Evolutionary conservation across 2,888 invertebrate genomes (phyloP).

Genomic region (Dasypogon diadema): DNA sequence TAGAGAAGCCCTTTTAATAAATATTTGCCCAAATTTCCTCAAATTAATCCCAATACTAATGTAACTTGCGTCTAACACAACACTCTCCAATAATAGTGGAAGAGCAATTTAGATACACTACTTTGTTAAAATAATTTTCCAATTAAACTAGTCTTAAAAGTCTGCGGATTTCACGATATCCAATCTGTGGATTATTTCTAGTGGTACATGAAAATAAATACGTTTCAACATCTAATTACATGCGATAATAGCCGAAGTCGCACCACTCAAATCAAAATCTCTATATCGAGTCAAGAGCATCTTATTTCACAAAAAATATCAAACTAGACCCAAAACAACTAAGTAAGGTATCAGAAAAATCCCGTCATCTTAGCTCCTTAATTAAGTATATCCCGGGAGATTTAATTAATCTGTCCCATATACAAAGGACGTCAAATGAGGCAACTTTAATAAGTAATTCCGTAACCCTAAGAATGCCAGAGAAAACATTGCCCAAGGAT

Average conservation of each 20-base stretch:
- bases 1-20: no score
- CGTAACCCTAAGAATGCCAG: conserved; percentile 16
- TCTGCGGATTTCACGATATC: no score
- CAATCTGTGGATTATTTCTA: conserved; percentile 29
- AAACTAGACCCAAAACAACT: neutral
- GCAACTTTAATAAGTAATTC: conserved; percentile 49
- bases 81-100: no score
- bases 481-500: conserved; percentile 6
- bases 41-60: no score
- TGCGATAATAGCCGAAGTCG: conserved; percentile 18
- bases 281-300: neutral
- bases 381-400: conserved; percentile 44
- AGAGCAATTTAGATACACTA: no score
- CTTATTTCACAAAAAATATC: neutral
- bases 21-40: no score
- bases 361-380: conserved; percentile 30
- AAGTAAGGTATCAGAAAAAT: conserved; percentile 7
- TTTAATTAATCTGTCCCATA: conserved; percentile 44
- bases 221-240: conserved; percentile 18
- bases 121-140: no score
- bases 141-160: no score
- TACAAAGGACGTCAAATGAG: neutral
- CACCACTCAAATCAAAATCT: neutral
- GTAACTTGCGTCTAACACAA: no score
- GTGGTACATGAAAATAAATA: neutral